A percentile compares a stretch with the other conserved stretches of the same genome.
Conservation (phyloP, 2,888 invertebrate species). For the Zygothrica quintamaculata region DNA sequence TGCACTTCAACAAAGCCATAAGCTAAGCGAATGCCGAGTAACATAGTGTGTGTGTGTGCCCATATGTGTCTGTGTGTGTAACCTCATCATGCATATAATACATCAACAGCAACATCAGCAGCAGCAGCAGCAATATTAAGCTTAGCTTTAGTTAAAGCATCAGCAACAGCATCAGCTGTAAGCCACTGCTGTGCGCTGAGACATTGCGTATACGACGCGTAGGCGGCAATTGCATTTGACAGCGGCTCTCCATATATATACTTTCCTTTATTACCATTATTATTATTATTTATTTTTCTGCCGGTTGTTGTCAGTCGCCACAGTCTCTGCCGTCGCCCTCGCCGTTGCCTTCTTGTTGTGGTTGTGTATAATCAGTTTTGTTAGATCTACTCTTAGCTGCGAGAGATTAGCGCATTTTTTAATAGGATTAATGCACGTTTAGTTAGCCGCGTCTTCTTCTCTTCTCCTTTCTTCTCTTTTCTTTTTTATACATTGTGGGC, state of each 20-base stretch:
- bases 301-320: background rate
- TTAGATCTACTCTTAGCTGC: slow-evolving; percentile 55
- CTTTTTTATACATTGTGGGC: slow-evolving; percentile 23
- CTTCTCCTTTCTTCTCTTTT: slow-evolving; percentile 11
- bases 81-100: slow-evolving; percentile 24
- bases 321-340: slow-evolving; percentile 9
- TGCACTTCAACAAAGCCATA: slow-evolving; percentile 46
- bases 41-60: too few species aligned
- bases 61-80: too few species aligned
- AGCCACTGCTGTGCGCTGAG: background rate
- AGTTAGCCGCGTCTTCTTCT: slow-evolving; percentile 8
- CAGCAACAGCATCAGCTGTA: background rate
- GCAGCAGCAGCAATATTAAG: background rate
- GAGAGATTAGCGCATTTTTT: slow-evolving; percentile 66
- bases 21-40: slow-evolving; percentile 25
- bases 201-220: slow-evolving; percentile 50
- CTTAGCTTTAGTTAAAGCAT: too few species aligned
- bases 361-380: slow-evolving; percentile 57
- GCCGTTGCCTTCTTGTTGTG: too few species aligned
- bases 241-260: slow-evolving; percentile 4
- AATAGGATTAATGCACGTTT: slow-evolving; percentile 52
- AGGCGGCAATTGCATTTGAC: slow-evolving; percentile 42
- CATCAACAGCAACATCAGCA: slow-evolving; percentile 14
- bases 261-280: background rate
- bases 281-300: too few species aligned